Evolutionary conservation across 1,140 invertebrate species (phyloP).

Genomic region (Cherax quadricarinatus): DNA sequence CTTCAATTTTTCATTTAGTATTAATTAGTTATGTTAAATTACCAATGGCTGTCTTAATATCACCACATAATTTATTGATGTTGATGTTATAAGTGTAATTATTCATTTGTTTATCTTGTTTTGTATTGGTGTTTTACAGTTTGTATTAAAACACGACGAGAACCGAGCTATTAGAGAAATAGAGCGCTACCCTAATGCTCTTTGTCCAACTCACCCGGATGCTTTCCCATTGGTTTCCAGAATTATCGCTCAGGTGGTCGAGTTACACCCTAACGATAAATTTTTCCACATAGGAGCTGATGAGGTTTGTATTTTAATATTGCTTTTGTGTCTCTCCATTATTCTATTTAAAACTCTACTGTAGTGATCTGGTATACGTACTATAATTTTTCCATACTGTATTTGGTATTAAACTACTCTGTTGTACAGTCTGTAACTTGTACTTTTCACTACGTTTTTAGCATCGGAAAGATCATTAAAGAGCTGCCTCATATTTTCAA

Average conservation of each 20-base stretch:
- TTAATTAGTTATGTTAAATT: too few relatives aligned
- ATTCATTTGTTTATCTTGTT: too few relatives aligned
- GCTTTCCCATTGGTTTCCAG: slow-evolving; percentile 78
- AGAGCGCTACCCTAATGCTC: slow-evolving; percentile 78
- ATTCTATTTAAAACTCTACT: background rate
- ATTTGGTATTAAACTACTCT: too few relatives aligned
- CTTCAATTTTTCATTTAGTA: too few relatives aligned
- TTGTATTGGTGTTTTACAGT: slow-evolving; percentile 76
- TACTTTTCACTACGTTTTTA: too few relatives aligned
- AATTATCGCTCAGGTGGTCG: slow-evolving; percentile 81
- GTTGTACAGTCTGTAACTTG: too few relatives aligned
- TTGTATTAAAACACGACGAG: slow-evolving; percentile 79
- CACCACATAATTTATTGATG: too few relatives aligned
- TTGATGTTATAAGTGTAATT: too few relatives aligned
- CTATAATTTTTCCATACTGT: background rate
- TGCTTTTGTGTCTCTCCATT: too few relatives aligned
- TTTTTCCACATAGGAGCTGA: slow-evolving; percentile 82
- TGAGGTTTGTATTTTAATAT: slow-evolving; percentile 78
- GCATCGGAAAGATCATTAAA: too few relatives aligned
- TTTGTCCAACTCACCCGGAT: slow-evolving; percentile 78
- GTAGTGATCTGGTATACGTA: background rate
- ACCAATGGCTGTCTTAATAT: too few relatives aligned
- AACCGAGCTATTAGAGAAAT: slow-evolving; percentile 80
- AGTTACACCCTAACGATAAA: slow-evolving; percentile 77
- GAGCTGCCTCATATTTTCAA: too few relatives aligned